phyloP scores from a whole-genome alignment of 1,140 invertebrate genomes.

The Bilobella aurantiaca region DNA sequence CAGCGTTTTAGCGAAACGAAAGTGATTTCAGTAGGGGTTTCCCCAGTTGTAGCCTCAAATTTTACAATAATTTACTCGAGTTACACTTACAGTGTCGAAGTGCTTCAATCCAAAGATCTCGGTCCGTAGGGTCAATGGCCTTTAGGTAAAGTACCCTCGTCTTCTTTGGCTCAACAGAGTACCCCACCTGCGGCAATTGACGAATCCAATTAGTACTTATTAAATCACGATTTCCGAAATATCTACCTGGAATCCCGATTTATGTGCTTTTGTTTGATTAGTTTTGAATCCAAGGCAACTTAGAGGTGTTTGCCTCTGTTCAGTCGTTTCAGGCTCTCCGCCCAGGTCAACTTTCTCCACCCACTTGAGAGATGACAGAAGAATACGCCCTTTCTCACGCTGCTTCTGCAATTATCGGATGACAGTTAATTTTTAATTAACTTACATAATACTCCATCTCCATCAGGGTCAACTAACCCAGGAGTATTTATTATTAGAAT shows the following conservation, averaged over 20 bases:
- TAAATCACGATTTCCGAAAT: neutral
- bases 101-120: constrained; percentile 63
- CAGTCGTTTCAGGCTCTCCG: constrained; percentile 22
- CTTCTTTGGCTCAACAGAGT: constrained; percentile 56
- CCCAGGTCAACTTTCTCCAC: constrained; percentile 58
- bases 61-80: neutral
- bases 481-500: too few species aligned
- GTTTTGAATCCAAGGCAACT: constrained; percentile 38
- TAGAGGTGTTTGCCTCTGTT: constrained; percentile 36
- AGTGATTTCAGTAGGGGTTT: too few species aligned
- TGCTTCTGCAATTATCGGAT: constrained; percentile 30
- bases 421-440: neutral
- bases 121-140: constrained; percentile 56
- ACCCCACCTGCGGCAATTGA: constrained; percentile 47
- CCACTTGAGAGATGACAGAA: constrained; percentile 57
- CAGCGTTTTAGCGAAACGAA: too few species aligned
- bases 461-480: too few species aligned
- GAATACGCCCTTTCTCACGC: constrained; percentile 61
- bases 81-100: constrained; percentile 55
- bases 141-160: constrained; percentile 64
- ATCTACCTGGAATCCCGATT: constrained; percentile 40
- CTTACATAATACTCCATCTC: neutral
- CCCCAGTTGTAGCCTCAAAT: too few species aligned
- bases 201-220: neutral
- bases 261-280: constrained; percentile 34